Percentiles rank a stretch among this genome's conserved stretches.
phyloP scores from a whole-genome alignment of 92 coral and sea anemone genomes.

The Actinernus sp. region DNA sequence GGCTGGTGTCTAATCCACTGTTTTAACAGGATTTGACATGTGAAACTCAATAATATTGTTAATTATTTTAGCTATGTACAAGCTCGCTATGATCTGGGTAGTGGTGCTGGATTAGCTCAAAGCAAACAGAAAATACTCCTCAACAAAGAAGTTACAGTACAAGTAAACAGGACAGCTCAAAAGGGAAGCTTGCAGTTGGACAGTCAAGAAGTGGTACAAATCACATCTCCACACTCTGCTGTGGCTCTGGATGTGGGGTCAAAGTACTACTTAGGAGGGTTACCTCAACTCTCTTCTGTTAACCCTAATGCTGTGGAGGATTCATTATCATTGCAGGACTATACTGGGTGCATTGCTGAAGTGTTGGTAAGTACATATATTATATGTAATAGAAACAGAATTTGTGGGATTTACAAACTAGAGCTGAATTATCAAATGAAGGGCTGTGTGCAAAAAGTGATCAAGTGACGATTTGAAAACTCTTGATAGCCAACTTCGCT shows the following conservation, averaged over 20 bases:
- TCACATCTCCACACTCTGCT: conserved; percentile 65
- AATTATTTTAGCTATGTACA: conserved; percentile 63
- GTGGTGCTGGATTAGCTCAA: conserved; percentile 68
- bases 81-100: conserved; percentile 86
- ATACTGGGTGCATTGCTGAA: conserved; percentile 74
- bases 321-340: conserved; percentile 63
- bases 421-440: too few species aligned
- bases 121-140: conserved; percentile 49
- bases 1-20: too few species aligned
- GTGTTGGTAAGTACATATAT: conserved; percentile 79
- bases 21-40: too few species aligned
- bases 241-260: conserved; percentile 79
- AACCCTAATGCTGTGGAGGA: conserved; percentile 74
- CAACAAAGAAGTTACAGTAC: conserved; percentile 61
- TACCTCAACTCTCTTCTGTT: conserved; percentile 73
- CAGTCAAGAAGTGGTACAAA: conserved; percentile 35
- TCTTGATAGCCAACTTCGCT: too few species aligned
- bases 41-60: background rate
- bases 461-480: too few species aligned
- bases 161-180: conserved; percentile 36
- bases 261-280: conserved; percentile 90
- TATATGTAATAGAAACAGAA: too few species aligned
- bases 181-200: conserved; percentile 55
- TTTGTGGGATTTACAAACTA: too few species aligned
- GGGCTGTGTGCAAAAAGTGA: too few species aligned